Evolutionary conservation across 2,888 invertebrate species (phyloP).

Genomic region (Pogonocherus hispidulus): DNA sequence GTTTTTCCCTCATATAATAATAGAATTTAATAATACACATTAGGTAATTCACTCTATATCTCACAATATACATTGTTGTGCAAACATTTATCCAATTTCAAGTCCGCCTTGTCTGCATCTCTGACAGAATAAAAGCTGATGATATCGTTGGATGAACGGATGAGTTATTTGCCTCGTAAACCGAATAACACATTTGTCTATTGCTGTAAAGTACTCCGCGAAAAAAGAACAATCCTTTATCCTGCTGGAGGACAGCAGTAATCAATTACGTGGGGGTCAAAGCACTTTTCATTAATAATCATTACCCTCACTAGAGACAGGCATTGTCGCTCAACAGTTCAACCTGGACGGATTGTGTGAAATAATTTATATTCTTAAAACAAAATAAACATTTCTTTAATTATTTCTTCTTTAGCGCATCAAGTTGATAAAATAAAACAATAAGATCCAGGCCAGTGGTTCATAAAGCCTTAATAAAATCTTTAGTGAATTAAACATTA

Average conservation of each 20-base stretch:
- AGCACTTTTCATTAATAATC: conserved; percentile 23
- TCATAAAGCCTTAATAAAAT: too few relatives aligned
- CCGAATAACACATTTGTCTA: neutral
- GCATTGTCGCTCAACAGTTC: conserved; percentile 15
- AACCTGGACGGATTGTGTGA: conserved; percentile 5
- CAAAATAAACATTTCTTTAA: neutral
- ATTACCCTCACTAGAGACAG: conserved; percentile 19
- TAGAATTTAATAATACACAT: too few relatives aligned
- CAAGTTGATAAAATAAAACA: too few relatives aligned
- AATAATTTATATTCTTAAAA: conserved; percentile 22
- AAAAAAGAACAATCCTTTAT: conserved; percentile 12
- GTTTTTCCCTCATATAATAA: too few relatives aligned
- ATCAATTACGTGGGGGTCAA: conserved; percentile 10
- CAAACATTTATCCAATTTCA: too few relatives aligned
- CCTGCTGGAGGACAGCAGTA: conserved; percentile 1
- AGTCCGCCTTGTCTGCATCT: neutral
- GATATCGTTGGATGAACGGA: too few relatives aligned
- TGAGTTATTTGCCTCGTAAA: conserved; percentile 9
- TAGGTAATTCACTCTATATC: too few relatives aligned
- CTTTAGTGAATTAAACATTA: too few relatives aligned
- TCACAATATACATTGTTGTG: too few relatives aligned
- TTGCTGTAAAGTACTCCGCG: neutral
- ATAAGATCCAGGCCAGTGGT: too few relatives aligned
- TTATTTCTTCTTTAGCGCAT: too few relatives aligned
- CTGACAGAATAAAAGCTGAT: neutral